A percentile compares a stretch with the other conserved stretches of the same genome.
These are phyloP conservation scores for Coregonus ussuriensis DNA, from an alignment of 2,797 vertebrate species.

Conservation along the genomic window DNA sequence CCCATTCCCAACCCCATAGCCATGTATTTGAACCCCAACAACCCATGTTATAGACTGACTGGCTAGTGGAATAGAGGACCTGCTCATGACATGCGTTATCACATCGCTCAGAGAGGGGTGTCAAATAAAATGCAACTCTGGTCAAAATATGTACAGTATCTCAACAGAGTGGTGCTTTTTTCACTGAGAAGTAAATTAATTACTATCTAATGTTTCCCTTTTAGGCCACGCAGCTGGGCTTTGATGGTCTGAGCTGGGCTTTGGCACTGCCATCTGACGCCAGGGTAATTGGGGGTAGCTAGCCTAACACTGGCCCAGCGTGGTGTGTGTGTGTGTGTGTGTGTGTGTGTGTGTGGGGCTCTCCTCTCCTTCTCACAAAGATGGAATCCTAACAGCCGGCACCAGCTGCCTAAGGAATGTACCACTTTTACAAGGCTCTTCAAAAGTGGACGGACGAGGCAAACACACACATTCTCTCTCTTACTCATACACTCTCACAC, in stretches of 20 bases:
- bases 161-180: neutral
- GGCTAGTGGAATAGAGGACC: constrained; percentile 24
- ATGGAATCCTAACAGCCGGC: constrained; percentile 73
- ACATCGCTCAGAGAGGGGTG: neutral
- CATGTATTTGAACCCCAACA: constrained; percentile 15
- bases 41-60: constrained; percentile 41
- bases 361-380: constrained; percentile 21
- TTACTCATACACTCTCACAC: constrained; percentile 18
- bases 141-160: neutral
- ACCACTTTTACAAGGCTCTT: constrained; percentile 73
- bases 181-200: constrained; percentile 26
- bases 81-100: neutral
- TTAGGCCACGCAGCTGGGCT: constrained; percentile 59
- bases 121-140: neutral
- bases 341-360: constrained; percentile 47
- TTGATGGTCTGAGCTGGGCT: constrained; percentile 51
- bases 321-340: constrained; percentile 48
- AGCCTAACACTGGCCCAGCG: constrained; percentile 32
- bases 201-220: constrained; percentile 52
- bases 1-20: constrained; percentile 15
- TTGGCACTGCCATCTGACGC: constrained; percentile 54
- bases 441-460: constrained; percentile 14
- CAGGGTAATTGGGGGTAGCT: constrained; percentile 58
- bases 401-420: constrained; percentile 77
- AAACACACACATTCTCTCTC: constrained; percentile 11